A percentile compares a stretch with the other conserved stretches of the same genome.
Conservation (phyloP, 1,140 invertebrate species). For the Drosophila bifasciata region DNA sequence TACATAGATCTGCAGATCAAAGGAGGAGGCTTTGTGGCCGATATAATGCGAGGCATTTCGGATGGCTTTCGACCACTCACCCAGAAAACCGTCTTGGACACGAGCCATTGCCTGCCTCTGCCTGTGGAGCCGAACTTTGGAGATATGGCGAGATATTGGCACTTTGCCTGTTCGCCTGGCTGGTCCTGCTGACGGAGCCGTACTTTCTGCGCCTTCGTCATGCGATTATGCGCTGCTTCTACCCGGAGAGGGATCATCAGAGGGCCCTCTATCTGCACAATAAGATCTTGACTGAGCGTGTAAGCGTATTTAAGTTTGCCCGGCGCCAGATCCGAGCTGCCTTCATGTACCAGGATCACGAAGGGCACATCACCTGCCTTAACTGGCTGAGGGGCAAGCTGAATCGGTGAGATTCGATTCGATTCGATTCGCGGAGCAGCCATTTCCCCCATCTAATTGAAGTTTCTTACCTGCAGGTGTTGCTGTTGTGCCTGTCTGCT, state of each 20-base stretch:
- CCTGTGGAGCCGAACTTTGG: conserved; percentile 87
- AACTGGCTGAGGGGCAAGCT: conserved; percentile 85
- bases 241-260: conserved; percentile 89
- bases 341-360: conserved; percentile 84
- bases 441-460: background rate
- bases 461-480: conserved; percentile 42
- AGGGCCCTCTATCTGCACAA: conserved; percentile 92
- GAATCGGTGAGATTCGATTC: conserved; percentile 2
- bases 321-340: conserved; percentile 88
- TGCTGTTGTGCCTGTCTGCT: conserved; percentile 69
- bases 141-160: conserved; percentile 87
- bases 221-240: conserved; percentile 90
- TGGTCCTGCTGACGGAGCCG: conserved; percentile 90
- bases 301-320: conserved; percentile 88
- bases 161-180: conserved; percentile 87
- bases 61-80: conserved; percentile 86
- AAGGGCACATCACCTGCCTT: conserved; percentile 83
- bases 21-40: conserved; percentile 87
- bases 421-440: conserved; percentile 35
- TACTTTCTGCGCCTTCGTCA: conserved; percentile 92
- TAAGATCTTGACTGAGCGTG: conserved; percentile 86
- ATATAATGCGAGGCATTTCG: conserved; percentile 87
- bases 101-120: conserved; percentile 88
- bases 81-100: conserved; percentile 85
- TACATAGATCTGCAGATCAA: conserved; percentile 75